phyloP scores from a whole-genome alignment of 2,888 invertebrate genomes.

The Leucophenga maculata region DNA sequence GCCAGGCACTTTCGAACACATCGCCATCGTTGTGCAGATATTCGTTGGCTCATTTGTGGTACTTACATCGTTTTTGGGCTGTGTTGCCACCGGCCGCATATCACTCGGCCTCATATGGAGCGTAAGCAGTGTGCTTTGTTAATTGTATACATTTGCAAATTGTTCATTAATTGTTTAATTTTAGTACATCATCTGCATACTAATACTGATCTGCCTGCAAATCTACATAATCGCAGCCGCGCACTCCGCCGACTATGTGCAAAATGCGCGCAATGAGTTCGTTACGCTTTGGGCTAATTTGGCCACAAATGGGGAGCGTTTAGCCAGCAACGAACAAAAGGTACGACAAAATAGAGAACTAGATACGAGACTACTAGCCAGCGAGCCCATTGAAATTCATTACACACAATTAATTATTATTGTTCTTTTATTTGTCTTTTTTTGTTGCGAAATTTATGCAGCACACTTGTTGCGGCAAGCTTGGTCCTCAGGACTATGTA shows the following conservation, averaged over 20 bases:
- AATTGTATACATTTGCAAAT: not conserved
- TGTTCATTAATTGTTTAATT: constrained; percentile 5
- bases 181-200: constrained; percentile 81
- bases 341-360: constrained; percentile 36
- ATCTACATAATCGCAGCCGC: constrained; percentile 68
- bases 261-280: constrained; percentile 56
- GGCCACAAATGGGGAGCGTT: constrained; percentile 44
- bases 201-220: constrained; percentile 82
- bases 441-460: constrained; percentile 28
- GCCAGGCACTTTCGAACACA: constrained; percentile 65
- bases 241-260: constrained; percentile 62
- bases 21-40: constrained; percentile 72
- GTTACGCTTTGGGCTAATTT: constrained; percentile 57
- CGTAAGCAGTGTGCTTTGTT: constrained; percentile 74
- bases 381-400: not conserved
- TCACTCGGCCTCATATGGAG: constrained; percentile 89
- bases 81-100: constrained; percentile 89
- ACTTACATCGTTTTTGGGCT: constrained; percentile 89
- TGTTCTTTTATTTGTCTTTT: constrained; percentile 29
- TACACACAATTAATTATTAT: constrained; percentile 10
- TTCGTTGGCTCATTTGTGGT: constrained; percentile 82
- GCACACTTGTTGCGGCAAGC: constrained; percentile 67
- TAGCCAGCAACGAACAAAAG: constrained; percentile 54
- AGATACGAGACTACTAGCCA: too few species aligned
- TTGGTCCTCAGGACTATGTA: constrained; percentile 63